These are phyloP conservation scores for Vimba vimba DNA, from an alignment of 2,113 vertebrate species.

Conservation along the genomic window DNA sequence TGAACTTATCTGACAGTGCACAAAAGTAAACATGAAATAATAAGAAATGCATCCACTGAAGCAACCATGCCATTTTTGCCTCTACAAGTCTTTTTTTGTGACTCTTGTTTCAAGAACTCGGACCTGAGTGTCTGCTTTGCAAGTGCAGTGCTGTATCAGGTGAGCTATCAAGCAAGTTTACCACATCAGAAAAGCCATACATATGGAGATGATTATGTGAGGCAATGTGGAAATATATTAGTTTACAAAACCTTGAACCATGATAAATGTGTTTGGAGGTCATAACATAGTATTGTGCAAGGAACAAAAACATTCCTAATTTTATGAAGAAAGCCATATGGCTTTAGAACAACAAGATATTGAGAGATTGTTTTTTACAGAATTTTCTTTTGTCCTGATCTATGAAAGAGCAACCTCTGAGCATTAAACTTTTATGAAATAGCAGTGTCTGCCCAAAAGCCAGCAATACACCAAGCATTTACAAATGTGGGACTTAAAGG, in stretches of 20 bases:
- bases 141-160: not conserved
- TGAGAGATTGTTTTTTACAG: not conserved
- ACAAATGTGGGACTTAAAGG: not conserved
- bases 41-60: not conserved
- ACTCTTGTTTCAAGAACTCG: not conserved
- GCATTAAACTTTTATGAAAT: not conserved
- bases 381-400: not conserved
- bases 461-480: not conserved
- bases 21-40: not conserved
- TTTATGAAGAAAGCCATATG: not conserved
- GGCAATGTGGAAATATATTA: not conserved
- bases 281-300: not conserved
- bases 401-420: not conserved
- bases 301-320: not conserved
- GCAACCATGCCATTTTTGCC: not conserved
- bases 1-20: too few relatives aligned
- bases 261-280: not conserved
- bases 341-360: not conserved
- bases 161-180: not conserved
- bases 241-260: not conserved
- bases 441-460: not conserved
- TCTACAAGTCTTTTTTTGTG: not conserved
- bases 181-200: not conserved
- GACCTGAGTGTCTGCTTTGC: too few relatives aligned
- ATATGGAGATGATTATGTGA: not conserved